Evolutionary conservation across 92 coral and sea anemone species (phyloP), one percentile per base, ranked within the genome.

Genomic region (Scolanthus callimorphus): DNA sequence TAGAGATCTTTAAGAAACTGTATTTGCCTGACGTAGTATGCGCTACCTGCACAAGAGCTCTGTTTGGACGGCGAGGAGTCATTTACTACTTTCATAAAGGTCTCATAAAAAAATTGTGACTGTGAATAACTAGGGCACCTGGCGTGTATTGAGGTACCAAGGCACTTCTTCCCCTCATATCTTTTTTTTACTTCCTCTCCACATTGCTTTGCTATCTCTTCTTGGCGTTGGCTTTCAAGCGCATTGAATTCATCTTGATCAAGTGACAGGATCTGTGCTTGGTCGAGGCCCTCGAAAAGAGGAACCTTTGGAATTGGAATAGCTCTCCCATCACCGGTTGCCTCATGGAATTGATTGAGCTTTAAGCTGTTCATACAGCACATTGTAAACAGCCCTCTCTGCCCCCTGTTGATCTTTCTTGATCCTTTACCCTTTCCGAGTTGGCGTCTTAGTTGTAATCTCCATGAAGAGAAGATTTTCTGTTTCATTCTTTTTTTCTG

Each of bases 271-370:
- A 72, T 37, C 26, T 51, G 62, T 28, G 49, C 56, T 50, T 56
- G 12, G 31, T 27, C 28, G 49, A 72, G 47, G 23, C 70, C 79
- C 28, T 52, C 70, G 45, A 72, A 72, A 41, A 62, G 30, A 17
- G 55, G 57, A 34, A 34, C 79, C 25, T 31, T 39, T 51, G 62
- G 55, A 28, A 72, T 46, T 25, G 55, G 27, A 52, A 72, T 39
- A 17, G 62, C 38, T 49, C 79, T 72, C 39, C 70, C 79, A 72
- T 71, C 70, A 19, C 71, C 79, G 22, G 70, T 62, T 24, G 70
- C 64, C 44, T 73, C 80, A 55, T 73, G n/a, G n/a, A n/a, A n/a
- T n/a, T n/a, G 56, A 37, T 4, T 48, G 67, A 17, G 67, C 76
- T 65, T 73, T 53, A 50, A 73, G 63, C 25, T 53, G 64, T 49